phyloP scores from a whole-genome alignment of 2,888 invertebrate genomes.

The Tanytarsus gracilentus region DNA sequence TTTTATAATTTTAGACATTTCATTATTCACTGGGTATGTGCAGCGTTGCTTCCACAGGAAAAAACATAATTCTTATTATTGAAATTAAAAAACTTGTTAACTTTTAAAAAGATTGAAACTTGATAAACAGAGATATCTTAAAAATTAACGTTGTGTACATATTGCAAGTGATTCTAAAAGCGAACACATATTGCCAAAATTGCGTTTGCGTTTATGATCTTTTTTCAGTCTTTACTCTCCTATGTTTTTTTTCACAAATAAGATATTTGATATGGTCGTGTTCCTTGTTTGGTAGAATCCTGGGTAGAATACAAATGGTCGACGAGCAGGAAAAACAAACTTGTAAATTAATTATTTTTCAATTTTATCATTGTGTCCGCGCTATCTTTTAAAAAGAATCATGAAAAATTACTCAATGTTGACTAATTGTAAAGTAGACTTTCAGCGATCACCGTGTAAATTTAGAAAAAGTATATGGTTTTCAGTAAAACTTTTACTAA shows the following conservation, averaged over 20 bases:
- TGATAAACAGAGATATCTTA: no score
- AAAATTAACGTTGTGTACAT: conserved; percentile 26
- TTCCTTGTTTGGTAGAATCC: background rate
- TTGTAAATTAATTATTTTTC: conserved; percentile 28
- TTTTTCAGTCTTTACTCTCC: no score
- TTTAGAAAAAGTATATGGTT: no score
- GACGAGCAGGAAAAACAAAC: conserved; percentile 21
- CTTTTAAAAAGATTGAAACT: no score
- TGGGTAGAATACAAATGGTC: background rate
- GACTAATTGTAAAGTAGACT: no score
- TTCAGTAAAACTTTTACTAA: no score
- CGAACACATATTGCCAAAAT: no score
- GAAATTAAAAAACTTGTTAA: conserved; percentile 23
- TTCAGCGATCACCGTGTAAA: no score
- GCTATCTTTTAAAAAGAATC: no score
- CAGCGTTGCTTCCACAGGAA: background rate
- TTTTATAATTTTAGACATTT: background rate
- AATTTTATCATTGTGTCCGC: conserved; percentile 23
- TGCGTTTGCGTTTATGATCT: no score
- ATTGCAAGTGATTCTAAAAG: conserved; percentile 21
- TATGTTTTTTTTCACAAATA: no score
- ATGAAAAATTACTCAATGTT: no score
- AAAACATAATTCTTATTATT: conserved; percentile 19
- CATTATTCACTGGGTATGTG: background rate
- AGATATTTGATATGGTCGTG: conserved; percentile 1